Evolutionary conservation across 2,888 invertebrate genomes (phyloP).

Genomic region (Mythimna pallens): DNA sequence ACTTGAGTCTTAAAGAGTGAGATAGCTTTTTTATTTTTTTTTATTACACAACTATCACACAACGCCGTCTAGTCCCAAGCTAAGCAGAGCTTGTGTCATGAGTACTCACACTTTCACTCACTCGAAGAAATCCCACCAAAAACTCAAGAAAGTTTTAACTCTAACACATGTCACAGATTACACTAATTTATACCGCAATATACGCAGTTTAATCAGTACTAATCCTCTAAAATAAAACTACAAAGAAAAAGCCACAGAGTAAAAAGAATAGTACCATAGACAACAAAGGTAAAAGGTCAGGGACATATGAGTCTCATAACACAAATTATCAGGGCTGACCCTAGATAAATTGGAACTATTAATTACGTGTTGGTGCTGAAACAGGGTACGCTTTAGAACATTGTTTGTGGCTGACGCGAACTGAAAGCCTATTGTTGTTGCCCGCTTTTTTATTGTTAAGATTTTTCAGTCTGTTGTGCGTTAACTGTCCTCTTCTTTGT

Average conservation of each 20-base stretch:
- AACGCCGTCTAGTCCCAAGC: no score
- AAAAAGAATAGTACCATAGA: conserved; percentile 32
- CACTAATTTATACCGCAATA: conserved; percentile 10
- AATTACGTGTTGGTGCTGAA: conserved; percentile 47
- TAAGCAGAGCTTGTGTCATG: no score
- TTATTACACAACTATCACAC: no score
- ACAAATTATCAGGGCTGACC: conserved; percentile 51
- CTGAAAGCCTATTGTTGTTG: conserved; percentile 29
- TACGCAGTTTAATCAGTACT: not conserved
- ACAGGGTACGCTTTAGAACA: conserved; percentile 28
- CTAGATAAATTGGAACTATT: conserved; percentile 60
- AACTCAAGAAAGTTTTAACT: not conserved
- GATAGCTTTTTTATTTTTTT: no score
- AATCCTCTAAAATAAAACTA: conserved; percentile 18
- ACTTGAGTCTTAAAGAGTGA: no score
- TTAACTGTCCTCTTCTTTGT: no score
- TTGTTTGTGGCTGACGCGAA: conserved; percentile 27
- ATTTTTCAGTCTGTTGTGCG: conserved; percentile 38
- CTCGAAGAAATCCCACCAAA: no score
- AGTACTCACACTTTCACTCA: no score
- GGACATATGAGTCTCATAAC: conserved; percentile 48
- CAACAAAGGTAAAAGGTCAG: conserved; percentile 46
- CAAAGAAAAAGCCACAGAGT: conserved; percentile 17
- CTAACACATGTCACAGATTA: conserved; percentile 22
- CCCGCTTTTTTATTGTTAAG: conserved; percentile 46